phyloP scores from a whole-genome alignment of 2,797 vertebrate species.

The Clarias laeviceps region DNA sequence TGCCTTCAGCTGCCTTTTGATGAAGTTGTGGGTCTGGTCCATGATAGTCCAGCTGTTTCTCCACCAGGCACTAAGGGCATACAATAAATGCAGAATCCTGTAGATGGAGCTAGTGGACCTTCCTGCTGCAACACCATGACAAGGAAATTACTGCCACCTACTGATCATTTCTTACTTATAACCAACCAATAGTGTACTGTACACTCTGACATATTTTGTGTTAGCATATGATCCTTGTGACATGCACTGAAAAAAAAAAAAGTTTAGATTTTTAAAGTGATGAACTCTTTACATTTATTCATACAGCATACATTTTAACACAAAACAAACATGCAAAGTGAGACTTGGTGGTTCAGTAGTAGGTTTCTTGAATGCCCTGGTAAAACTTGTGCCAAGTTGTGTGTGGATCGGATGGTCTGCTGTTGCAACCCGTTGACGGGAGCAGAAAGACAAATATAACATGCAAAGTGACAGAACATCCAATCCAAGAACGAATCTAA shows the following conservation, averaged over 20 bases:
- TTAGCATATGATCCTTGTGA: conserved; percentile 2
- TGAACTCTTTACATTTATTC: background rate
- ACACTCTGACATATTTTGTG: background rate
- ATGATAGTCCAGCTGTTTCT: background rate
- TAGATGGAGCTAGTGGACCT: conserved; percentile 37
- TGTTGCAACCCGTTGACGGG: no score
- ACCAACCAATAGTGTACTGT: background rate
- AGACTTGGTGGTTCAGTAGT: no score
- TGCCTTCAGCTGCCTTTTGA: background rate
- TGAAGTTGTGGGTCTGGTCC: background rate
- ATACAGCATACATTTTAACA: background rate
- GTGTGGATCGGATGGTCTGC: no score
- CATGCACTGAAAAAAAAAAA: background rate
- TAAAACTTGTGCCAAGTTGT: no score
- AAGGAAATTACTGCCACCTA: conserved; percentile 19
- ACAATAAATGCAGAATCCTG: background rate
- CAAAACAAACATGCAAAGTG: background rate
- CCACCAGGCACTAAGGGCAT: background rate
- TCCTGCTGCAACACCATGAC: background rate
- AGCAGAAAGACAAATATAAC: background rate
- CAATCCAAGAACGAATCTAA: background rate
- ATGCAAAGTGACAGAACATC: background rate
- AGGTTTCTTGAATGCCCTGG: no score
- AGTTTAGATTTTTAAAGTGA: background rate
- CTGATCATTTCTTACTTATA: background rate